A percentile compares a stretch with the other conserved stretches of the same genome.
Evolutionary conservation across 1,140 invertebrate genomes (phyloP).

Genomic region (Chironomus tepperi): DNA sequence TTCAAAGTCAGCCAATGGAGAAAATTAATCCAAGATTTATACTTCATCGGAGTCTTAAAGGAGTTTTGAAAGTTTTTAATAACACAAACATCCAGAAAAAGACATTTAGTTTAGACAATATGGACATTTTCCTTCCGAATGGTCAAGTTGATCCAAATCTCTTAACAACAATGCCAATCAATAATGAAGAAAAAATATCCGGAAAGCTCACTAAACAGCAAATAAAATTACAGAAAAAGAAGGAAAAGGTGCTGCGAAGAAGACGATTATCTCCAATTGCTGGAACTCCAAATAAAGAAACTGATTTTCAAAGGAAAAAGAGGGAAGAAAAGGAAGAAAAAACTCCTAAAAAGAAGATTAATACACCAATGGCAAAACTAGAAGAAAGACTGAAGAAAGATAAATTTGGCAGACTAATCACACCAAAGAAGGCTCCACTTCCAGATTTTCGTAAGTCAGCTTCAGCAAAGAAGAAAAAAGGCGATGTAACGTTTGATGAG

Average conservation of each 20-base stretch:
- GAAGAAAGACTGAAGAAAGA: conserved; percentile 7
- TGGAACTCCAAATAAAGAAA: conserved; percentile 39
- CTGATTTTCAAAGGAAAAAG: neutral
- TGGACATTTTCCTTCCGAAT: neutral
- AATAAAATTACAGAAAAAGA: neutral
- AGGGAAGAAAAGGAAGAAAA: neutral
- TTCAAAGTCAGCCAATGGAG: conserved; percentile 14
- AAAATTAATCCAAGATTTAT: neutral
- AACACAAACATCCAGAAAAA: conserved; percentile 1
- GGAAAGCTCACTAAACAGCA: neutral
- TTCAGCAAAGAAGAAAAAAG: conserved; percentile 1
- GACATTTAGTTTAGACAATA: neutral
- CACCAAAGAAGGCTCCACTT: neutral
- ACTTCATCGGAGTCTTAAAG: conserved; percentile 13
- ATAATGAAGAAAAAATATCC: neutral
- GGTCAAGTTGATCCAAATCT: conserved; percentile 3
- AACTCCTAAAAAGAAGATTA: neutral
- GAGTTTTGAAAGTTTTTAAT: neutral
- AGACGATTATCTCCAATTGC: conserved; percentile 35
- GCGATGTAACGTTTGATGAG: neutral
- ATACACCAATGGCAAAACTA: neutral
- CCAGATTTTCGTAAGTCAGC: neutral
- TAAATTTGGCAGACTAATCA: conserved; percentile 11
- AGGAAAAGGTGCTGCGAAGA: neutral
- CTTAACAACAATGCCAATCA: neutral